Percentiles rank a stretch among this genome's conserved stretches.
These are phyloP conservation scores for Achatina immaculata DNA, from an alignment of 1,140 invertebrate genomes.

Conservation along the genomic window DNA sequence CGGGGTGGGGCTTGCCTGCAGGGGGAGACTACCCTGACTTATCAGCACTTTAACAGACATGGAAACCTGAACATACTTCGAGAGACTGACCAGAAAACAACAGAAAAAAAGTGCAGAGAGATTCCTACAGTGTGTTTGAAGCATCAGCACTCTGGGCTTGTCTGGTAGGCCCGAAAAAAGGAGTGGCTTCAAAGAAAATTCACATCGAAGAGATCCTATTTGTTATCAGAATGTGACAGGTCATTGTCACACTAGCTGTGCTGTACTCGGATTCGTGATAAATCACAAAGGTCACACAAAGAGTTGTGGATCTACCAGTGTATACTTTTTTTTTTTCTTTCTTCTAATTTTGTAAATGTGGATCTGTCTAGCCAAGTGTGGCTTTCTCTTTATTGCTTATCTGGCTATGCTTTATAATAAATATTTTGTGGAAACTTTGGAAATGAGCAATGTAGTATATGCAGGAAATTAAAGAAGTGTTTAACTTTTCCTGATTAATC, in stretches of 20 bases:
- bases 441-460: too few relatives aligned
- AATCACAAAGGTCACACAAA: neutral
- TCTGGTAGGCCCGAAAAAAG: constrained; percentile 28
- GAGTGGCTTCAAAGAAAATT: constrained; percentile 24
- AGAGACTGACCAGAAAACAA: neutral
- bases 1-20: constrained; percentile 5
- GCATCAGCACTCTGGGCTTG: constrained; percentile 34
- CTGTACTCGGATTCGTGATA: too few relatives aligned
- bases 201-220: neutral
- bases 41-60: neutral
- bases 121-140: neutral
- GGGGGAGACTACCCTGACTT: neutral
- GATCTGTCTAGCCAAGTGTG: neutral
- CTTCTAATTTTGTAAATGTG: neutral
- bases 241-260: too few relatives aligned
- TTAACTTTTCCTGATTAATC: neutral
- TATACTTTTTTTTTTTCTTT: neutral
- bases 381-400: neutral
- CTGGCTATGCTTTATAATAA: neutral
- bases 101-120: neutral
- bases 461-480: too few relatives aligned
- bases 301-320: neutral
- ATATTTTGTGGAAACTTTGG: neutral
- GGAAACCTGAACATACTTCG: neutral
- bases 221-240: too few relatives aligned